A percentile compares a stretch with the other conserved stretches of the same genome.
Conservation (phyloP, 2,113 vertebrate species). For the Myrmecobius fasciatus region DNA sequence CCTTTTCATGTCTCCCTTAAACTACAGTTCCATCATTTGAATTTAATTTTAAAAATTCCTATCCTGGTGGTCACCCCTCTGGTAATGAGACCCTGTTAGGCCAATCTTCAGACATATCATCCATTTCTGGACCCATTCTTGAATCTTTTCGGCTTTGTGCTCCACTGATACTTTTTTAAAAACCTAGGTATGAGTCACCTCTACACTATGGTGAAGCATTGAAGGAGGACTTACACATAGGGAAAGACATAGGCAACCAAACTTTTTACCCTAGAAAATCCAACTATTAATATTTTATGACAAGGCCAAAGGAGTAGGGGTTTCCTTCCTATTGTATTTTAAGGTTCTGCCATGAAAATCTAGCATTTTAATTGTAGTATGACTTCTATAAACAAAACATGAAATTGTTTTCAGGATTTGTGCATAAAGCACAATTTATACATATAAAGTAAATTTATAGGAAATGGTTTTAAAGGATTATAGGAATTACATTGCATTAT, state of each 20-base stretch:
- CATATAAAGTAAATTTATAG: constrained; percentile 15
- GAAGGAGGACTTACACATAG: background rate
- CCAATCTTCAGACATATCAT: background rate
- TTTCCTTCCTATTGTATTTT: background rate
- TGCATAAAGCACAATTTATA: no score
- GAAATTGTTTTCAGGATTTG: background rate
- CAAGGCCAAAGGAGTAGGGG: background rate
- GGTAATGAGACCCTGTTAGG: background rate
- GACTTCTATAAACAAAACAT: background rate
- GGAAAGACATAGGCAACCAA: background rate
- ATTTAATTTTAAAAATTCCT: background rate
- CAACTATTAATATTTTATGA: background rate
- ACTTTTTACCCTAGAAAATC: background rate
- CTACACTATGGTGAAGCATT: background rate
- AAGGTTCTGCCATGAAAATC: background rate
- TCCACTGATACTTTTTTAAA: background rate
- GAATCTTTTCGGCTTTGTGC: background rate
- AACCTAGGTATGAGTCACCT: background rate
- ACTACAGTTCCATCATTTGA: background rate
- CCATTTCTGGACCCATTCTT: background rate
- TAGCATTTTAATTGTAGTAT: background rate
- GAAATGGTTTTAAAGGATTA: constrained; percentile 8
- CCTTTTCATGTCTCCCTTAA: background rate
- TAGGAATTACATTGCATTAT: background rate
- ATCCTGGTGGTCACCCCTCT: background rate